Conservation (phyloP, 1,140 invertebrate genomes). For the Zaprionus taronus region DNA sequence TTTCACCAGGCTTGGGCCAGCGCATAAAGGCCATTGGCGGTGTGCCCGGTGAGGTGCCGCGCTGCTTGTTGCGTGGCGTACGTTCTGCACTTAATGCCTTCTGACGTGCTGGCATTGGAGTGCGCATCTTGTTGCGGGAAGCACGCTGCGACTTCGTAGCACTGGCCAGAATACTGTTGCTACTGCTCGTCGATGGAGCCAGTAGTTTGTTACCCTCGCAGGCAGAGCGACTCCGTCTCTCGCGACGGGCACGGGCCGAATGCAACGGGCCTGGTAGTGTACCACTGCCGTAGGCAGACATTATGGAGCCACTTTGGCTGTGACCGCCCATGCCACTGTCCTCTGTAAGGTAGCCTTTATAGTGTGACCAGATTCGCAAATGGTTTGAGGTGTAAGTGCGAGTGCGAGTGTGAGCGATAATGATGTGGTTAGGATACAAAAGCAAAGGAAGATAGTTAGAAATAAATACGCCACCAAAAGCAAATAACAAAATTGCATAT, state of each 20-base stretch:
- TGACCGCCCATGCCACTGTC: slow-evolving; percentile 67
- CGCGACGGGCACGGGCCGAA: slow-evolving; percentile 73
- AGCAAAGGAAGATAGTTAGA: slow-evolving; percentile 47
- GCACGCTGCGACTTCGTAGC: slow-evolving; percentile 24
- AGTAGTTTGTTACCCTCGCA: slow-evolving; percentile 34
- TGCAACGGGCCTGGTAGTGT: slow-evolving; percentile 72
- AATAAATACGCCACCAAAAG: slow-evolving; percentile 47
- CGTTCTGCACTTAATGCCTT: slow-evolving; percentile 82
- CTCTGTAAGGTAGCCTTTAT: slow-evolving; percentile 84
- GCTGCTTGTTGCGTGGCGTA: slow-evolving; percentile 44
- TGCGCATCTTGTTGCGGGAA: slow-evolving; percentile 78
- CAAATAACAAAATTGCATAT: slow-evolving; percentile 6
- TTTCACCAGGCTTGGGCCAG: slow-evolving; percentile 86
- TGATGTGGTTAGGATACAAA: slow-evolving; percentile 22
- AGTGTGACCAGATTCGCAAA: slow-evolving; percentile 52
- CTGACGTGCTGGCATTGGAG: slow-evolving; percentile 64
- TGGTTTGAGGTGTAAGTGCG: slow-evolving; percentile 34
- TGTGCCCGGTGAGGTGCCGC: slow-evolving; percentile 84
- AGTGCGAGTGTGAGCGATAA: slow-evolving; percentile 39
- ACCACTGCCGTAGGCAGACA: slow-evolving; percentile 44
- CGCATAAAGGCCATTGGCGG: slow-evolving; percentile 86
- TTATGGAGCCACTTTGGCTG: slow-evolving; percentile 33
- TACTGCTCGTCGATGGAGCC: neutral
- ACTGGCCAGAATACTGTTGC: neutral
- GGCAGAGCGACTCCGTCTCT: slow-evolving; percentile 73